A percentile compares a stretch with the other conserved stretches of the same genome.
phyloP scores from a whole-genome alignment of 2,888 invertebrate species.

The Polyommatus icarus region DNA sequence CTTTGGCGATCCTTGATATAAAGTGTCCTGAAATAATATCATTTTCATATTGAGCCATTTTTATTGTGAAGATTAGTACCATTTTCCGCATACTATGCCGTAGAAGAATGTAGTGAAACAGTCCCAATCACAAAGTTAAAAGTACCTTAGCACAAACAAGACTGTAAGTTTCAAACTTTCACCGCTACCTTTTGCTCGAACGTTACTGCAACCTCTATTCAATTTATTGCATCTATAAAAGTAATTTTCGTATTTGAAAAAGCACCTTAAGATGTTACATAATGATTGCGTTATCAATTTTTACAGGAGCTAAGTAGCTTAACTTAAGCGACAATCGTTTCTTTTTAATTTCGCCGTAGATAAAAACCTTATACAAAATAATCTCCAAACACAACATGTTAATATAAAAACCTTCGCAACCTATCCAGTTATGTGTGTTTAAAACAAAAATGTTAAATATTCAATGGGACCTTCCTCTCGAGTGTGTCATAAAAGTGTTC shows the following conservation, averaged over 20 bases:
- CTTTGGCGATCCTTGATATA: too few species aligned
- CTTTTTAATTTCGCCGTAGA: neutral
- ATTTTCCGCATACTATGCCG: neutral
- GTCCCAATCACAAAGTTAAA: neutral
- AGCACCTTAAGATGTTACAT: neutral
- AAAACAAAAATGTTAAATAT: neutral
- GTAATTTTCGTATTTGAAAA: neutral
- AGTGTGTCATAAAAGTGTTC: constrained; percentile 1
- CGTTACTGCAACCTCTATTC: neutral
- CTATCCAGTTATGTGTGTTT: neutral
- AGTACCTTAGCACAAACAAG: neutral
- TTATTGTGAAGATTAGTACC: neutral
- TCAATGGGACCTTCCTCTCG: neutral
- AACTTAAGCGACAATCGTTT: too few species aligned
- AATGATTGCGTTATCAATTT: neutral
- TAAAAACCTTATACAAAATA: neutral
- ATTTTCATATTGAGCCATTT: neutral
- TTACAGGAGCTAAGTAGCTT: neutral
- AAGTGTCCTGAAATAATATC: too few species aligned
- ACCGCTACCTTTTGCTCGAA: neutral
- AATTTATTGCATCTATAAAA: neutral
- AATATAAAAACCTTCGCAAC: neutral
- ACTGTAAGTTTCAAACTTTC: neutral
- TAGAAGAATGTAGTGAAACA: neutral
- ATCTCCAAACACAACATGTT: neutral